Conservation (phyloP, 64 coral and sea anemone genomes). For the Actinia tenebrosa region DNA sequence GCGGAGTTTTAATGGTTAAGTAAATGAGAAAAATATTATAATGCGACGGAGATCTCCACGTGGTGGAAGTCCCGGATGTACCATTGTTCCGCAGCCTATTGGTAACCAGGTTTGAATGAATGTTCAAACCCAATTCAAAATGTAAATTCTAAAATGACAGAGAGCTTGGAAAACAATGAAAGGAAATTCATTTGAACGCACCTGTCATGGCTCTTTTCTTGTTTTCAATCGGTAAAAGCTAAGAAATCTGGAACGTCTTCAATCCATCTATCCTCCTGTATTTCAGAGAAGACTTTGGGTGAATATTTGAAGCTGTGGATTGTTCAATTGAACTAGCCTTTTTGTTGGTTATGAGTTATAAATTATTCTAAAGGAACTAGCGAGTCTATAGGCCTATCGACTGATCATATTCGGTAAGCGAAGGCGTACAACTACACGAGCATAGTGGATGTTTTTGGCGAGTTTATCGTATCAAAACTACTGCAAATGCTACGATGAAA, state of each 20-base stretch:
- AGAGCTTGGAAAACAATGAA: slow-evolving; percentile 80
- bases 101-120: slow-evolving; percentile 36
- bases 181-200: slow-evolving; percentile 55
- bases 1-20: not conserved
- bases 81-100: slow-evolving; percentile 48
- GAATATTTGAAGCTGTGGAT: slow-evolving; percentile 1
- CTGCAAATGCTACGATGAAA: slow-evolving; percentile 24
- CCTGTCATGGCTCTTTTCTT: slow-evolving; percentile 57
- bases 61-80: slow-evolving; percentile 47
- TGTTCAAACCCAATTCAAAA: slow-evolving; percentile 31
- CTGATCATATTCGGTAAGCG: not conserved
- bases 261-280: not conserved
- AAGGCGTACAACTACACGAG: not conserved
- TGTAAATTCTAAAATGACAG: slow-evolving; percentile 94
- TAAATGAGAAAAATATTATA: not conserved
- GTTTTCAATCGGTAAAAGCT: slow-evolving; percentile 39
- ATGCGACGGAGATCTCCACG: not conserved
- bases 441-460: not conserved
- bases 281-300: not conserved
- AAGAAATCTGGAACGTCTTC: slow-evolving; percentile 23
- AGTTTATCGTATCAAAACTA: not conserved
- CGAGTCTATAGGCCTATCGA: not conserved
- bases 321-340: not conserved
- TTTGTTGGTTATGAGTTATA: not conserved
- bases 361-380: not conserved